Evolutionary conservation across 2,113 vertebrate species (phyloP).

Genomic region (human): GRCh38 chr3:107303501-107304000

Average conservation of each 20-base stretch:
- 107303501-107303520: neutral
- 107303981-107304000: neutral
- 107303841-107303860: neutral
- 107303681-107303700: neutral
- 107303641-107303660: neutral
- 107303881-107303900: neutral
- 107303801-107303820: neutral
- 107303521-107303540: neutral
- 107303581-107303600: neutral
- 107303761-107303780: neutral
- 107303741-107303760: slow-evolving; percentile 23
- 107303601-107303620: neutral
- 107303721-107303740: slow-evolving; percentile 5
- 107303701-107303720: neutral
- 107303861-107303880: neutral
- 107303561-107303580: neutral
- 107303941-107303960: neutral
- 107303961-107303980: neutral
- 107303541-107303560: neutral
- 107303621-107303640: neutral
- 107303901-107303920: neutral
- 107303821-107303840: neutral
- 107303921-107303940: neutral
- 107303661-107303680: neutral
- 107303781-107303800: neutral